Base-by-base conservation (phyloP, 2,888 invertebrate genomes). In the Drosophila mettleri region DNA sequence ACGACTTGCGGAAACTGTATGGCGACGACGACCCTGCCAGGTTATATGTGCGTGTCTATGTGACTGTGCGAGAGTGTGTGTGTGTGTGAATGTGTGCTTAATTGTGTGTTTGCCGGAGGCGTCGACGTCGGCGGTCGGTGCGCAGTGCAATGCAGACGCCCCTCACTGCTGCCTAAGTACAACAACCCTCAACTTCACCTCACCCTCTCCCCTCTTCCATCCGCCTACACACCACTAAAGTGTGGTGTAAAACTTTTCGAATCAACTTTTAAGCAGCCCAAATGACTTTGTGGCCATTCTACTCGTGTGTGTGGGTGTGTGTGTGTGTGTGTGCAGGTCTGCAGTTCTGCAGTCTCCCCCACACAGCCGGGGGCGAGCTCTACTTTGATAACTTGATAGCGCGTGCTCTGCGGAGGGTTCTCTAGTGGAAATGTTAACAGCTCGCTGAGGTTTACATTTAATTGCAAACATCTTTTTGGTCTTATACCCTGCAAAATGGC, bases 1-100 rank as follows among this genome's bases (percentile, higher is more conserved):
- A 86, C 86, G 86, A 88, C 86, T 86, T 86, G 88, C 86, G 86
- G 86, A 86, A 86, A 86, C 88, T 86, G 87, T 87, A 79, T 76
- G 85, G 87, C 86, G 88, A 80, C 87, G 83, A 74, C 65, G 69
- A 63, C 36, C 53, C 46, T 43, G 71, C 45, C 60, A 70, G 62
- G 49, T 59, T 74, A 64, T 66, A 33, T 57, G 46, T 67, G 51
- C 52, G 58, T 55, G 39, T 52, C 39, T 57, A 41, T 48, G 38
- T 52, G 38, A 46, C 43, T 58, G 27, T 61, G 57, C 39, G 49
- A 54, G 31, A 48, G 53, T 58, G 22, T 52, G 54, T 69, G 41
- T 69, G 59, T 49, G 69, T 64, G 60, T 57, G 58, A 55, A 33
- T 73, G 75, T 76, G 74, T 87, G 86, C 83, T 88, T 83, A 87